These are phyloP conservation scores for Coregonus ussuriensis DNA, from an alignment of 2,797 vertebrate genomes.

Conservation along the genomic window DNA sequence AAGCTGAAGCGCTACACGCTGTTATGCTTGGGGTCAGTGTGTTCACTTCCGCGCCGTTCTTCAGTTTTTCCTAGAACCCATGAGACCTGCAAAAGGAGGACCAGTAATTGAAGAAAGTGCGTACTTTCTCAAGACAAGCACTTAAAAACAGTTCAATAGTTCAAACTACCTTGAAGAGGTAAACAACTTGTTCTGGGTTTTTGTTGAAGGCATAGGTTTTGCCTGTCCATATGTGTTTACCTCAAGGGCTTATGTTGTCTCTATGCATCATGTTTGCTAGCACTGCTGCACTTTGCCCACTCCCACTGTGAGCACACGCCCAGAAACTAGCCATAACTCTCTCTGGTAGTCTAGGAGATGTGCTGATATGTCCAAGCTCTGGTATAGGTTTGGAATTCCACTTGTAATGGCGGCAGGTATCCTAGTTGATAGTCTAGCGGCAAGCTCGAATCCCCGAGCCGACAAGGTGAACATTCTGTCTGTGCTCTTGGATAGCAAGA, in stretches of 20 bases:
- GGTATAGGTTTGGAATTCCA: constrained; percentile 57
- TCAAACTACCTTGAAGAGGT: background rate
- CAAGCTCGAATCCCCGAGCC: no score
- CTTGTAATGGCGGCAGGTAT: background rate
- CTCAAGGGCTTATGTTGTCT: no score
- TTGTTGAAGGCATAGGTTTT: background rate
- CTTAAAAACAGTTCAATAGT: background rate
- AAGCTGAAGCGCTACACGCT: constrained; percentile 3
- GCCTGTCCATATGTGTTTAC: no score
- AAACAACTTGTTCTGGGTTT: background rate
- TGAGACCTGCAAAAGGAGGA: constrained; percentile 14
- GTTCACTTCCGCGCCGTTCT: constrained; percentile 13
- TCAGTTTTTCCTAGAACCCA: constrained; percentile 24
- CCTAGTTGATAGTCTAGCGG: no score
- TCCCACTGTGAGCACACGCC: no score
- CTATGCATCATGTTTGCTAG: no score
- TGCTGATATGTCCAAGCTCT: constrained; percentile 40
- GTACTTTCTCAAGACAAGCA: background rate
- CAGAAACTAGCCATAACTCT: no score
- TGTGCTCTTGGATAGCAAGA: no score
- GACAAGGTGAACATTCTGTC: no score
- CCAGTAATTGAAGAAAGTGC: background rate
- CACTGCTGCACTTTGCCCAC: no score
- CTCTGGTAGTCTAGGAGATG: no score
- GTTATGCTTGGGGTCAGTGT: constrained; percentile 26